phyloP scores from a whole-genome alignment of 2,888 invertebrate species.

The Urechis unicinctus region DNA sequence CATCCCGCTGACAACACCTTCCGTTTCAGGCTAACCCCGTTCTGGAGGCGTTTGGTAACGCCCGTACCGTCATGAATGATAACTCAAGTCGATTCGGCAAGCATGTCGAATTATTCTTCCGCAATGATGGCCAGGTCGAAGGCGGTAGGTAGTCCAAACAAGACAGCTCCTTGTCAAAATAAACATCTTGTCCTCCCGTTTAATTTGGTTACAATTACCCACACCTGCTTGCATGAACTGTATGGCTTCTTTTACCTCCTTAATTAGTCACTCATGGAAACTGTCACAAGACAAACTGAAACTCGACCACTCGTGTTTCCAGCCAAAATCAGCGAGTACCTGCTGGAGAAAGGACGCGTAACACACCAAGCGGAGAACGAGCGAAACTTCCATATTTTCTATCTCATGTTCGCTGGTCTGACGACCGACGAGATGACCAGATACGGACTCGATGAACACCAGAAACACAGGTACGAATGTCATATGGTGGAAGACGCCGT shows the following conservation, averaged over 20 bases:
- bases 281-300: no score
- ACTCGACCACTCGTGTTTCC: no score
- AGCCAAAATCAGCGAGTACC: slow-evolving; percentile 34
- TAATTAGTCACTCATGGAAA: no score
- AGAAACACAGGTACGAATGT: slow-evolving; percentile 7
- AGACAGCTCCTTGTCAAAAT: no score
- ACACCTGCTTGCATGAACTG: no score
- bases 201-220: no score
- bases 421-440: slow-evolving; percentile 25
- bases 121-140: slow-evolving; percentile 28
- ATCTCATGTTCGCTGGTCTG: slow-evolving; percentile 38
- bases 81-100: slow-evolving; percentile 28
- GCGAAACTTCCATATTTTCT: slow-evolving; percentile 42
- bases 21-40: slow-evolving; percentile 14
- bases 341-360: slow-evolving; percentile 41
- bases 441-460: slow-evolving; percentile 21
- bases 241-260: no score
- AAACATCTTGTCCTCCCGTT: no score
- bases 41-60: slow-evolving; percentile 36
- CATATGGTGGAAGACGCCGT: no score
- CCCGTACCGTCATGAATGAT: slow-evolving; percentile 37
- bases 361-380: slow-evolving; percentile 33
- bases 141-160: slow-evolving; percentile 35
- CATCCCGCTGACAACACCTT: no score
- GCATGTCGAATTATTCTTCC: slow-evolving; percentile 35